These are phyloP conservation scores for Amphiura filiformis DNA, from an alignment of 35 echinoderm and acorn worm species.

Conservation along the genomic window DNA sequence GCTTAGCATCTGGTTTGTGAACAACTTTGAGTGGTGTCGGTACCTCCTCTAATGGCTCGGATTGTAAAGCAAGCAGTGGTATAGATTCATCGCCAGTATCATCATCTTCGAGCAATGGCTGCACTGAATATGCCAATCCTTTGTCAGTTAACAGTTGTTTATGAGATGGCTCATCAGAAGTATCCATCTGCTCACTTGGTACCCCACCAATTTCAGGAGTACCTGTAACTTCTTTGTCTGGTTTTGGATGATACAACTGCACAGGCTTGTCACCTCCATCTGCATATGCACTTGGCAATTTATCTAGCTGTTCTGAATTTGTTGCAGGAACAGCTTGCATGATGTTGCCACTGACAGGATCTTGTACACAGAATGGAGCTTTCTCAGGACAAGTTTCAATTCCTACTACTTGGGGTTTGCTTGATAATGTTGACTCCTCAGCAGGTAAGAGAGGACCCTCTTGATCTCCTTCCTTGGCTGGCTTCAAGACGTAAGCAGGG, in stretches of 20 bases:
- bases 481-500: slow-evolving; percentile 48
- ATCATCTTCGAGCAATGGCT: background rate
- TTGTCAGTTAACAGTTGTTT: slow-evolving; percentile 38
- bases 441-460: background rate
- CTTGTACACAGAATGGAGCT: background rate
- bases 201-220: slow-evolving; percentile 14
- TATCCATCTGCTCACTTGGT: background rate
- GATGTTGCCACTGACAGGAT: background rate
- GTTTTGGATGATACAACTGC: slow-evolving; percentile 33
- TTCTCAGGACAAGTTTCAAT: background rate
- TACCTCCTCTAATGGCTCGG: slow-evolving; percentile 19
- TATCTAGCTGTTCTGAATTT: slow-evolving; percentile 13
- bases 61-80: background rate
- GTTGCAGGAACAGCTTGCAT: background rate
- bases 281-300: slow-evolving; percentile 21
- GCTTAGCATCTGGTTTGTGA: background rate
- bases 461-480: background rate
- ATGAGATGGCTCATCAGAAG: background rate
- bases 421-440: background rate
- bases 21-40: background rate
- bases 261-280: slow-evolving; percentile 1
- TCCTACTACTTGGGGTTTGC: background rate
- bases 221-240: background rate
- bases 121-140: slow-evolving; percentile 33
- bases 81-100: background rate